Conservation (phyloP, 2,888 invertebrate species). For the Phyllotreta striolata region DNA sequence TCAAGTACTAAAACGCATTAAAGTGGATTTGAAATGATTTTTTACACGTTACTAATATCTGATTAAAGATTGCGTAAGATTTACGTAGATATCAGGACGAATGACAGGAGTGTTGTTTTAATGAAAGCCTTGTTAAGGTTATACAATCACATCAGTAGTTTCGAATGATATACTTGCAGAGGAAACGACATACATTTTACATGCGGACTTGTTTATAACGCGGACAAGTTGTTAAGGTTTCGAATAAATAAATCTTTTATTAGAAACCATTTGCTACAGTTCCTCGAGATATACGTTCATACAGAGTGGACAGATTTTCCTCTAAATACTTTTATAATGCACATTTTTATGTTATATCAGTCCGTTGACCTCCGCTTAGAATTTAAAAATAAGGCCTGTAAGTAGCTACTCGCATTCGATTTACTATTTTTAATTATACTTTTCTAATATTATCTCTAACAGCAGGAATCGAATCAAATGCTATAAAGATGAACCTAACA, state of each 20-base stretch:
- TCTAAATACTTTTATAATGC: too few species aligned
- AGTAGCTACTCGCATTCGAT: too few species aligned
- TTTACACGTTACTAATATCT: too few species aligned
- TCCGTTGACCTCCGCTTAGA: too few species aligned
- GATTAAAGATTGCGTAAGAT: too few species aligned
- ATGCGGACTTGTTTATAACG: conserved; percentile 8
- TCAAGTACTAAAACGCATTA: too few species aligned
- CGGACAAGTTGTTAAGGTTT: conserved; percentile 6
- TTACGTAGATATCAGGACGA: too few species aligned
- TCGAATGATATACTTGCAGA: conserved; percentile 1
- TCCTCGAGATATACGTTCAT: conserved; percentile 1
- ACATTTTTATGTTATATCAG: too few species aligned
- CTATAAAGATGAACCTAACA: neutral
- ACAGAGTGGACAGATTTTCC: too few species aligned
- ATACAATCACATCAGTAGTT: conserved; percentile 3
- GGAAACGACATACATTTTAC: conserved; percentile 7
- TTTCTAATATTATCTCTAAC: conserved; percentile 2
- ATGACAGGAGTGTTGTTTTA: conserved; percentile 14
- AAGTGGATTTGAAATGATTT: too few species aligned
- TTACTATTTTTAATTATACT: neutral
- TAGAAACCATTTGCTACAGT: conserved; percentile 13
- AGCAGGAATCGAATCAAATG: neutral
- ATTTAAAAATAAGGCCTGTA: too few species aligned
- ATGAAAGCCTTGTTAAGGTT: conserved; percentile 5
- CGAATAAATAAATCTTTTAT: conserved; percentile 22